phyloP scores from a whole-genome alignment of 1,140 invertebrate genomes.

The Lethrus apterus region DNA sequence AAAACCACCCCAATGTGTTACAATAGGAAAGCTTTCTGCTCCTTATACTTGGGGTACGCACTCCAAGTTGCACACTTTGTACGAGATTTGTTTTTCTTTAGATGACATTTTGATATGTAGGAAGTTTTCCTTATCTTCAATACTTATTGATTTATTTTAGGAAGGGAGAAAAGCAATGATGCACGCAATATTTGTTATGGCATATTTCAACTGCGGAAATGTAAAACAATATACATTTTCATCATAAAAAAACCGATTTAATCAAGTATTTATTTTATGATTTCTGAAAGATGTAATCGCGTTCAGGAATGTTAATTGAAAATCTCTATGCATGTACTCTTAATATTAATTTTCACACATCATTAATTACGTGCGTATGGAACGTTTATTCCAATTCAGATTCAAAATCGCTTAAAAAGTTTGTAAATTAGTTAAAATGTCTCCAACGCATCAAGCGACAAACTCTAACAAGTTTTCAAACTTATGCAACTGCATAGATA shows the following conservation, averaged over 20 bases:
- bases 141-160: conserved; percentile 10
- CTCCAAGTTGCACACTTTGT: conserved; percentile 25
- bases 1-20: conserved; percentile 1
- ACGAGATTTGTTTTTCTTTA: conserved; percentile 29
- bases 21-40: conserved; percentile 4
- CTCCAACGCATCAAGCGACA: too few species aligned
- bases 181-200: background rate
- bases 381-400: background rate
- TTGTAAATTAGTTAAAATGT: background rate
- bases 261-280: too few species aligned
- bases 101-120: conserved; percentile 35
- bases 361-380: too few species aligned
- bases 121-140: conserved; percentile 23
- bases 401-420: conserved; percentile 1
- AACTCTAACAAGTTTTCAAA: too few species aligned
- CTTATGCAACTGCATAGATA: too few species aligned
- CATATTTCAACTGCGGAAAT: too few species aligned
- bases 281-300: too few species aligned
- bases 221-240: too few species aligned
- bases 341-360: too few species aligned
- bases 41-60: conserved; percentile 9
- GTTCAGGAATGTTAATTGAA: too few species aligned
- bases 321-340: too few species aligned
- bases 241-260: too few species aligned
- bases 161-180: conserved; percentile 5